These are phyloP conservation scores for Symphodus melops DNA, from an alignment of 2,113 vertebrate species.

Conservation along the genomic window DNA sequence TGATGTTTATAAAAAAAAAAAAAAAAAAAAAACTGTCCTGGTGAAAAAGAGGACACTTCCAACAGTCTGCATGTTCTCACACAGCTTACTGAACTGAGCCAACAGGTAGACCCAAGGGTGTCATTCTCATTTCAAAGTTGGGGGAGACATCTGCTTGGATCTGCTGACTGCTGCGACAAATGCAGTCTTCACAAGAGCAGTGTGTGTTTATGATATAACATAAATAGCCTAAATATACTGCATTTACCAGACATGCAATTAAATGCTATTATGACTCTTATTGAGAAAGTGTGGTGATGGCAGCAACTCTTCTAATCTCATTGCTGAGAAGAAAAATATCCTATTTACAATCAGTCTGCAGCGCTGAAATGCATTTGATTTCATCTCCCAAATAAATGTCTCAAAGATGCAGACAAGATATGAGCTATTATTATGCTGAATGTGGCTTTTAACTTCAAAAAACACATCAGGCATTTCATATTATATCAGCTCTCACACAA, in stretches of 20 bases:
- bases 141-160: constrained; percentile 31
- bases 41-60: constrained; percentile 11
- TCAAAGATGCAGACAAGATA: background rate
- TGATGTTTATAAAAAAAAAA: background rate
- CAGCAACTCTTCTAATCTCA: background rate
- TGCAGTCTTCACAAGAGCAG: background rate
- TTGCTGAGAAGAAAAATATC: background rate
- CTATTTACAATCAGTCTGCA: background rate
- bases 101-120: constrained; percentile 25
- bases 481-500: background rate
- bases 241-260: background rate
- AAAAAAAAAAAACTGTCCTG: background rate
- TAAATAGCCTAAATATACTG: background rate
- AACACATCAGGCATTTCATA: background rate
- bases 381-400: background rate
- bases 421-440: background rate
- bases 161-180: background rate
- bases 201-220: background rate
- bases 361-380: background rate
- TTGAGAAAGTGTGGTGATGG: background rate
- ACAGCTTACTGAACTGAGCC: constrained; percentile 18
- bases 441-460: background rate
- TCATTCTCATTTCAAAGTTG: constrained; percentile 15
- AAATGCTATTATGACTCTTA: background rate
- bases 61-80: background rate